Conservation (phyloP, 1,140 invertebrate genomes). For the Mylabris phalerata region DNA sequence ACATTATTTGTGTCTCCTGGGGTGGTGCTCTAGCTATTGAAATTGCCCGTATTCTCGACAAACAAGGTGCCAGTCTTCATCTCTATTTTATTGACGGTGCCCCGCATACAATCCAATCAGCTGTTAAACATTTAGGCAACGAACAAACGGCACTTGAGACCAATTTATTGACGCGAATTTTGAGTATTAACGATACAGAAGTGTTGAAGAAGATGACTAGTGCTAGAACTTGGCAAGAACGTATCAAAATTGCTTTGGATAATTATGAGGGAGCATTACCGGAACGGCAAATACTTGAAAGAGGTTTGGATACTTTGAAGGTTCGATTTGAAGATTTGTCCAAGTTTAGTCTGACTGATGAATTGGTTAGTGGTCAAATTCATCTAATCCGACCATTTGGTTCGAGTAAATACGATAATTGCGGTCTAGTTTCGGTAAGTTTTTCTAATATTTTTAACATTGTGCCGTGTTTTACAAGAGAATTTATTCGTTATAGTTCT, state of each 20-base stretch:
- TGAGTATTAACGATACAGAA: conserved; percentile 32
- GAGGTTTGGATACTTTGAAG: conserved; percentile 25
- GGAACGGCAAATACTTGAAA: conserved; percentile 21
- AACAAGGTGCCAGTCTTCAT: conserved; percentile 30
- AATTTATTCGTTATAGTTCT: conserved; percentile 27
- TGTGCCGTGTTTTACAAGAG: not conserved
- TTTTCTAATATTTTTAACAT: not conserved
- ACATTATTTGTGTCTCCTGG: conserved; percentile 39
- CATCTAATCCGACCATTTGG: conserved; percentile 34
- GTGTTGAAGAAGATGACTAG: conserved; percentile 26
- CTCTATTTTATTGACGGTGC: conserved; percentile 39
- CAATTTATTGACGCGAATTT: conserved; percentile 30
- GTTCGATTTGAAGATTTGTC: conserved; percentile 24
- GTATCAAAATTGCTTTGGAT: conserved; percentile 19
- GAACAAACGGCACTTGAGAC: conserved; percentile 21
- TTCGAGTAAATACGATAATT: conserved; percentile 36
- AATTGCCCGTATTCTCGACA: conserved; percentile 35
- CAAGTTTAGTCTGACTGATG: conserved; percentile 20
- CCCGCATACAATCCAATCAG: conserved; percentile 33
- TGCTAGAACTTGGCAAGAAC: not conserved
- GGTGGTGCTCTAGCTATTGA: conserved; percentile 38
- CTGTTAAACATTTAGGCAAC: conserved; percentile 33
- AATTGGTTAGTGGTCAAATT: conserved; percentile 26
- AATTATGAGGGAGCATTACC: conserved; percentile 17
- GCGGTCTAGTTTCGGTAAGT: conserved; percentile 33